Evolutionary conservation across 2,797 vertebrate species (phyloP).

Genomic region (Merluccius polli): DNA sequence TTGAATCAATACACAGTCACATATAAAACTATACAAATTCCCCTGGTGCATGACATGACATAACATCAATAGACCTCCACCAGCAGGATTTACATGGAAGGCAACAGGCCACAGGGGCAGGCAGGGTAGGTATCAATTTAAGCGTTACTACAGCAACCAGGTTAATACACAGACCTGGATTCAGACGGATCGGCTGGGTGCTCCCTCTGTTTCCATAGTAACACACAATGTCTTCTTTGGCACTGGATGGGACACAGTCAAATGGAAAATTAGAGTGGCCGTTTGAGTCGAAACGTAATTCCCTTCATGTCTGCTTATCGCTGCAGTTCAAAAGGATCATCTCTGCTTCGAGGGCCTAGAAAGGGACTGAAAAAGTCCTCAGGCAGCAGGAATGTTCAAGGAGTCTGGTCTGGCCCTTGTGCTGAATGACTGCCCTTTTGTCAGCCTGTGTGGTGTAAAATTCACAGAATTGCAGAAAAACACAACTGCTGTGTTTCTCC

Average conservation of each 20-base stretch:
- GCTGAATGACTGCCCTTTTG: slow-evolving; percentile 13
- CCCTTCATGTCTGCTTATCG: slow-evolving; percentile 32
- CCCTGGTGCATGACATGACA: background rate
- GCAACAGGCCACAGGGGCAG: slow-evolving; percentile 29
- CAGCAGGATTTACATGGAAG: slow-evolving; percentile 24
- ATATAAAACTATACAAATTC: background rate
- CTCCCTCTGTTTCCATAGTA: slow-evolving; percentile 98
- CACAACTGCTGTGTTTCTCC: background rate
- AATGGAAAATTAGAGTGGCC: slow-evolving; percentile 47
- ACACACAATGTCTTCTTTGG: slow-evolving; percentile 89
- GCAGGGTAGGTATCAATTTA: slow-evolving; percentile 32
- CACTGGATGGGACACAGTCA: slow-evolving; percentile 73
- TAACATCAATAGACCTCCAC: slow-evolving; percentile 4
- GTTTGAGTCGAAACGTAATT: slow-evolving; percentile 38
- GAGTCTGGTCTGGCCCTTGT: background rate
- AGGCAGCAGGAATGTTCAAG: slow-evolving; percentile 18
- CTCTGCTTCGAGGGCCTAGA: slow-evolving; percentile 4
- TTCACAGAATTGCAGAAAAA: background rate
- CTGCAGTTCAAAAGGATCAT: slow-evolving; percentile 25
- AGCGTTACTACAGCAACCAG: slow-evolving; percentile 56
- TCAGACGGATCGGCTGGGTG: slow-evolving; percentile 81
- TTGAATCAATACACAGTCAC: background rate
- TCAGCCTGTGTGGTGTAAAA: background rate
- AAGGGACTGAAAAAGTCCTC: slow-evolving; percentile 6
- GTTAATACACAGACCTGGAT: slow-evolving; percentile 79